Evolutionary conservation across 2,113 vertebrate genomes (phyloP).

Genomic region (Heterocephalus glaber): DNA sequence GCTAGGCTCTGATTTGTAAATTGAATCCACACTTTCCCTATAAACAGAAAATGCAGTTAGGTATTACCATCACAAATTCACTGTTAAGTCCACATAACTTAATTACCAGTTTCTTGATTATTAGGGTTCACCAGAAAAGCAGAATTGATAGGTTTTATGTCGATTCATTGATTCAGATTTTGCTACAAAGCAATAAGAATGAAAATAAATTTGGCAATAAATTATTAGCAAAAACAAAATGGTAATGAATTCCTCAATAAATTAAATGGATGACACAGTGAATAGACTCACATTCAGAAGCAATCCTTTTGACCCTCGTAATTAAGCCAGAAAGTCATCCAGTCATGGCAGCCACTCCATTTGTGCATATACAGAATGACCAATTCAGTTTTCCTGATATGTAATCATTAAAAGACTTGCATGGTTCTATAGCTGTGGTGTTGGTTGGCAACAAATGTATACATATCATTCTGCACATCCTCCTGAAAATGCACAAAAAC

Average conservation of each 20-base stretch:
- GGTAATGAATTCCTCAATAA: background rate
- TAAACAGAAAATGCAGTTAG: background rate
- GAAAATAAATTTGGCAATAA: background rate
- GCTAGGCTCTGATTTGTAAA: background rate
- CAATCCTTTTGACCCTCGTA: background rate
- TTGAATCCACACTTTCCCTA: background rate
- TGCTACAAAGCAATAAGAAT: background rate
- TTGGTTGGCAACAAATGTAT: background rate
- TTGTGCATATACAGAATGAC: background rate
- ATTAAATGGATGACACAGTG: background rate
- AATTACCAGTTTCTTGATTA: background rate
- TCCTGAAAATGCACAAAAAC: background rate
- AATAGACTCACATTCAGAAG: background rate
- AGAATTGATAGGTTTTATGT: background rate
- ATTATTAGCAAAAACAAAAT: too few species aligned
- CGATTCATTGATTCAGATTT: background rate
- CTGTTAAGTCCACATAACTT: background rate
- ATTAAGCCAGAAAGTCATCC: background rate
- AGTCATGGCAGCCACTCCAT: background rate
- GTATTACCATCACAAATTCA: background rate
- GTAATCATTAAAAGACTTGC: background rate
- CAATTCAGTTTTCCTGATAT: background rate
- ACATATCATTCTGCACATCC: background rate
- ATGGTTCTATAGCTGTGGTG: background rate
- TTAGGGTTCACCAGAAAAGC: background rate